Base-by-base conservation (phyloP, 2,888 invertebrate species). In the Agriotes lineatus region DNA sequence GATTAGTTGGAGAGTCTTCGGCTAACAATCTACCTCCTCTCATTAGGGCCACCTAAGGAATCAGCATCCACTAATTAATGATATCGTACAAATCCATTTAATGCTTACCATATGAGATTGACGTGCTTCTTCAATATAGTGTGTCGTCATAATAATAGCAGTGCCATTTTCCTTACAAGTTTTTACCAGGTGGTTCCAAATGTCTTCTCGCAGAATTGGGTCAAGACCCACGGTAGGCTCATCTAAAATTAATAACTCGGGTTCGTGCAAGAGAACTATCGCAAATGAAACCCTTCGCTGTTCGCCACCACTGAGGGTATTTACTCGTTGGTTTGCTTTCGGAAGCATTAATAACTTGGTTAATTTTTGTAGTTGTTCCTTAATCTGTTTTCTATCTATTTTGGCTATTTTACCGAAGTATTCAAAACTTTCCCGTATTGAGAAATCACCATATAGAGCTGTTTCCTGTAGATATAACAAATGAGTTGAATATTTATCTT, bases 171-270 rank as follows among this genome's bases (percentile, higher is more conserved):
- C 91, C 80, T 90, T 91, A 0, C 92, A 91, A 42, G 95, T 90
- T 25, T 93, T 90, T 30, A 94, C 92, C 68, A 95, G 84, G 83
- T 95, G 92, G 81, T 94, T 92, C 95, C 95, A 95, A 76, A 95
- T 94, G 77, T 90, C 90, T 82, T 94, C 93, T 82, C 95, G 87
- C 60, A 97, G 85, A 72, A 96, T 88, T 0, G 96, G 96, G 85
- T 97, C 97, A 65, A 97, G 87, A 0, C 96, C 97, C n/a, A 96
- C 96, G 0, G 96, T 97, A 0, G 96, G 96, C 80, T 97, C 97
- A 79, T 97, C 97, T 77, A 97, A 84, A 69, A 97, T 96, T 20
- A 97, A 85, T 25, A 97, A 84, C 81, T 96, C 93, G 0, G 97
- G 96, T 75, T 92, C 93, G 80, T 97, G 96, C 0, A 97, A 89